A percentile compares a stretch with the other conserved stretches of the same genome.
These are phyloP conservation scores for Bradynema listronoti DNA, from an alignment of 1,140 invertebrate species.

Conservation along the genomic window DNA sequence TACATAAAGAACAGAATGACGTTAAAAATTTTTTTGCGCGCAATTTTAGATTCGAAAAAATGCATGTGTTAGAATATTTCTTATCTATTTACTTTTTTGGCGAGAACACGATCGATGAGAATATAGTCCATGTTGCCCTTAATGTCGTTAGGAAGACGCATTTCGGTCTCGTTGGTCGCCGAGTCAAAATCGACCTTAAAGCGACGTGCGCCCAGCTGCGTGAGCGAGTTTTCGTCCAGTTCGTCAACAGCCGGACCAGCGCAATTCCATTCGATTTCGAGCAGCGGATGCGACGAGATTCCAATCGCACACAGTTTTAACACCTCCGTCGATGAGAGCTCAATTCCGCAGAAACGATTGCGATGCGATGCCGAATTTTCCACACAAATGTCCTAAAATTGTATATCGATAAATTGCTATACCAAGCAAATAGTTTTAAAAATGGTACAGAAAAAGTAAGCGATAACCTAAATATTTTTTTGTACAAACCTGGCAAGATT, in stretches of 20 bases:
- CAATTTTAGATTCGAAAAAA: no score
- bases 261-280: conserved; percentile 59
- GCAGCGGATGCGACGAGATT: conserved; percentile 58
- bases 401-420: no score
- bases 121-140: conserved; percentile 56
- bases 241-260: conserved; percentile 47
- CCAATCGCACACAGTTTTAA: conserved; percentile 52
- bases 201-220: conserved; percentile 49
- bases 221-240: conserved; percentile 53
- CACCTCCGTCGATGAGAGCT: conserved; percentile 62
- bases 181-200: conserved; percentile 54
- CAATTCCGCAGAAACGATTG: conserved; percentile 70
- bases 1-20: no score
- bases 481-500: conserved; percentile 40
- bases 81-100: no score
- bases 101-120: conserved; percentile 51
- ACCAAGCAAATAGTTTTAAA: no score
- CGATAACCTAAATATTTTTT: background rate
- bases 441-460: background rate
- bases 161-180: conserved; percentile 14
- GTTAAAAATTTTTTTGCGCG: no score
- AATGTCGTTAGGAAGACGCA: conserved; percentile 37
- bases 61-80: no score
- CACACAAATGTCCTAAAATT: conserved; percentile 64
- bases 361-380: conserved; percentile 69